Conservation (phyloP, 2,888 invertebrate genomes). For the Epirrita christyi region DNA sequence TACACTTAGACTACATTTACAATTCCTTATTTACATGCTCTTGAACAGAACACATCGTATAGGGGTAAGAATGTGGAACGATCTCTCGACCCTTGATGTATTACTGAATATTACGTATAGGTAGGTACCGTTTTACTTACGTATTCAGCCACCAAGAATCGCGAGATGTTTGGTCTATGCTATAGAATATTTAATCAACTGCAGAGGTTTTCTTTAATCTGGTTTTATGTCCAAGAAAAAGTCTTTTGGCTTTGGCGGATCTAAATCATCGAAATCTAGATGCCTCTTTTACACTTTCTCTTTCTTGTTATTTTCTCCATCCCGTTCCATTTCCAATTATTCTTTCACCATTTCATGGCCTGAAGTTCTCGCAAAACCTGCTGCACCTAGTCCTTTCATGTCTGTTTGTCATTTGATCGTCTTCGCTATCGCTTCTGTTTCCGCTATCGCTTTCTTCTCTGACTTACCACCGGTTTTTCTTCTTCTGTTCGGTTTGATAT, state of each 20-base stretch:
- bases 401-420: too few relatives aligned
- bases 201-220: too few relatives aligned
- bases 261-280: too few relatives aligned
- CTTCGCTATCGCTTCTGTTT: neutral
- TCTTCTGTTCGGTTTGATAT: constrained; percentile 48
- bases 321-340: too few relatives aligned
- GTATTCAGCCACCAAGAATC: constrained; percentile 45
- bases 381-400: too few relatives aligned
- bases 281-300: too few relatives aligned
- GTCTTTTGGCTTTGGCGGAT: too few relatives aligned
- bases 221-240: too few relatives aligned
- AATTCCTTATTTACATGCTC: constrained; percentile 3
- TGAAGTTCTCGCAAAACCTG: too few relatives aligned
- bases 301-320: too few relatives aligned
- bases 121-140: constrained; percentile 53
- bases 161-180: constrained; percentile 37
- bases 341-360: too few relatives aligned
- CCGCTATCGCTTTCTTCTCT: constrained; percentile 22
- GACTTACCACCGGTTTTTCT: constrained; percentile 22
- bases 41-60: constrained; percentile 23
- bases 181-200: neutral
- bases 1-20: neutral
- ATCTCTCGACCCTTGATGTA: constrained; percentile 55
- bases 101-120: constrained; percentile 56
- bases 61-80: constrained; percentile 32